Evolutionary conservation across 2,888 invertebrate genomes (phyloP), one percentile per base, ranked within the genome.

Genomic region (Cephus pulcher): DNA sequence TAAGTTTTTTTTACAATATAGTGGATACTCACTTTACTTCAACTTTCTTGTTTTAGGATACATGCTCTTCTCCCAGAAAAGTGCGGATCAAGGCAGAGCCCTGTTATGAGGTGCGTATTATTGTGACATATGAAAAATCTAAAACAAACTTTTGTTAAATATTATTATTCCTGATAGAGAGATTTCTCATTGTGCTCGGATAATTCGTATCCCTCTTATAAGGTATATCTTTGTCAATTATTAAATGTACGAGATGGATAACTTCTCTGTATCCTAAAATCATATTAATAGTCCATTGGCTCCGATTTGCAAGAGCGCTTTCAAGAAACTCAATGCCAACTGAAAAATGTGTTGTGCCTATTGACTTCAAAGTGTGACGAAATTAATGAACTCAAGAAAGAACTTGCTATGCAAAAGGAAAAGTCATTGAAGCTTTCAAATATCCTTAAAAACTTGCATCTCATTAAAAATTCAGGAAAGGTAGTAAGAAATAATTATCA

Each of bases 11-110:
- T 11, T 77, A 30, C 15, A 23, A 37, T 11, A 23, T 32, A 40
- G 12, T 40, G 30, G 23, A 2, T 9, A 56, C 56, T 56, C 23
- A 56, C 56, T 23, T 56, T 9, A 23, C 56, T 56, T 56, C 23
- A 56, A 56, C 56, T 56, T 23, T 23, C 56, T 37, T 40, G 56
- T 78, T 78, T 75, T 75, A 78, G 78, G 78, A 78, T 4, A 78
- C 78, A 23, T 78, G 75, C 70, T 71, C 78, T 69, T 78, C 78
- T n/a, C 33, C 78, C 34, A 74, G 78, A 34, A 78, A 75, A 70
- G 78, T 78, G 6, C 75, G 78, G 56, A 78, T 78, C 40, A 78
- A 78, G 34, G 32, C 78, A 32, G 78, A 78, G 30, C 69, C 70
- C 30, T 78, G 74, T 15, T 32, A 11, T 11, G 78, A 78, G 78